phyloP scores from a whole-genome alignment of 2,113 vertebrate genomes.

The western clawed frog (Xenopus tropicalis) region UCB_Xtro_10.0 CM004451.2:27306001-27306500 shows the following conservation, averaged over 20 bases:
- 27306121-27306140: too few species aligned
- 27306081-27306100: too few species aligned
- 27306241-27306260: slow-evolving; percentile 12
- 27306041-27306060: too few species aligned
- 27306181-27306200: too few species aligned
- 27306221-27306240: too few species aligned
- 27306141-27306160: too few species aligned
- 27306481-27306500: not conserved
- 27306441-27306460: slow-evolving; percentile 6
- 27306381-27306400: not conserved
- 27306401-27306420: slow-evolving; percentile 1
- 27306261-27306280: slow-evolving; percentile 18
- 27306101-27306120: too few species aligned
- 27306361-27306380: slow-evolving; percentile 12
- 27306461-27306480: not conserved
- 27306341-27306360: slow-evolving; percentile 23
- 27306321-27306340: slow-evolving; percentile 15
- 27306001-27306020: too few species aligned
- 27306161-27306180: too few species aligned
- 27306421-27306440: slow-evolving; percentile 3
- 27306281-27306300: slow-evolving; percentile 17
- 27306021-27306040: too few species aligned
- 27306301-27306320: slow-evolving; percentile 4
- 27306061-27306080: too few species aligned
- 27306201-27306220: too few species aligned